These are phyloP conservation scores for Protaetia brevitarsis DNA, from an alignment of 1,140 invertebrate genomes.

Conservation along the genomic window DNA sequence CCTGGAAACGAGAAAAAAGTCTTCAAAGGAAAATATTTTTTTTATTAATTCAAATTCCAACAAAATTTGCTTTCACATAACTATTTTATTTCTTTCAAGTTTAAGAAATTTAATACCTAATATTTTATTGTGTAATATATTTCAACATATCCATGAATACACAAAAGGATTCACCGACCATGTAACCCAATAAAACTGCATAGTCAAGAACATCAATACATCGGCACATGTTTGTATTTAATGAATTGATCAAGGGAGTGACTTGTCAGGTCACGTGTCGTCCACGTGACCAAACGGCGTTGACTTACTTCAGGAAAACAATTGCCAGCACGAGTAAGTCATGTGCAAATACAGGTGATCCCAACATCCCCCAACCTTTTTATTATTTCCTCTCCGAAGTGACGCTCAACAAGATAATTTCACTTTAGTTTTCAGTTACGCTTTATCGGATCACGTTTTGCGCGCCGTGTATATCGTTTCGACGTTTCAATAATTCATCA, in stretches of 20 bases:
- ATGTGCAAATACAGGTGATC: not conserved
- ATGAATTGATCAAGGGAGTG: slow-evolving; percentile 32
- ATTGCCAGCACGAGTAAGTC: not conserved
- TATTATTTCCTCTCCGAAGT: not conserved
- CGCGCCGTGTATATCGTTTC: no score
- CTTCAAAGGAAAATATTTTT: no score
- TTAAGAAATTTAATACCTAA: no score
- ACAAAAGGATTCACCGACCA: not conserved
- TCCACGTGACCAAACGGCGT: slow-evolving; percentile 30
- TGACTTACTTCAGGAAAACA: slow-evolving; percentile 13
- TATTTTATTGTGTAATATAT: no score
- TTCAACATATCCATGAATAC: no score
- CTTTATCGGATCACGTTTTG: no score
- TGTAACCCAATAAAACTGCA: slow-evolving; percentile 3
- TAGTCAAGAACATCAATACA: slow-evolving; percentile 19
- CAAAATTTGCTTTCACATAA: no score
- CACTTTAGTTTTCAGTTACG: not conserved
- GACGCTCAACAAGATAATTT: not conserved
- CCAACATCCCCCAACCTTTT: not conserved
- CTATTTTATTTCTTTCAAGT: no score
- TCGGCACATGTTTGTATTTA: slow-evolving; percentile 25
- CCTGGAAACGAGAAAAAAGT: no score
- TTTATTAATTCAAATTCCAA: no score
- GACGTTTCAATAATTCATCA: no score
- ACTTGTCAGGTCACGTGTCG: slow-evolving; percentile 30